These are phyloP conservation scores for Pampus argenteus DNA, from an alignment of 2,797 vertebrate species.

Conservation along the genomic window DNA sequence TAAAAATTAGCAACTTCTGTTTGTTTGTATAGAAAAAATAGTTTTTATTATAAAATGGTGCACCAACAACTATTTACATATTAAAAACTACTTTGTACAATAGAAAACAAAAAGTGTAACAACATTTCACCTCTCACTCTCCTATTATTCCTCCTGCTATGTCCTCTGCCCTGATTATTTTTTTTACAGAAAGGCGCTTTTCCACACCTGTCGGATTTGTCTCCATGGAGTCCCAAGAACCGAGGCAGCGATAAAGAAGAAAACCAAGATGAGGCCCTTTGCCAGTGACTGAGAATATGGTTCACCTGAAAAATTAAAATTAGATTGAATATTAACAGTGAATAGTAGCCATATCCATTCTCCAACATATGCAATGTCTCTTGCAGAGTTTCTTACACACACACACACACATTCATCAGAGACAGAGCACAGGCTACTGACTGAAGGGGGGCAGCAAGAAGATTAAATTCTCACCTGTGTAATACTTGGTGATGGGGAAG, in stretches of 20 bases:
- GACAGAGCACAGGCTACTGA: too few relatives aligned
- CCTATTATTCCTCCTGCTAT: neutral
- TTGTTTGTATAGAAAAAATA: conserved; percentile 38
- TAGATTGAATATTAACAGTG: too few relatives aligned
- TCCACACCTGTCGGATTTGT: conserved; percentile 82
- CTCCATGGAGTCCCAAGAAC: conserved; percentile 88
- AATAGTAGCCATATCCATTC: too few relatives aligned
- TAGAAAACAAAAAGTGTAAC: neutral
- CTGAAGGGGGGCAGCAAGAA: too few relatives aligned
- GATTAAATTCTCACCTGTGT: conserved; percentile 87
- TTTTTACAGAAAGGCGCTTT: conserved; percentile 42
- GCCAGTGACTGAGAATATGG: conserved; percentile 87
- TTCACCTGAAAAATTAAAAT: conserved; percentile 85
- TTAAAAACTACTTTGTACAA: conserved; percentile 12
- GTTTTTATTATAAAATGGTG: conserved; percentile 58
- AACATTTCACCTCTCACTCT: neutral
- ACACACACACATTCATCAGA: too few relatives aligned
- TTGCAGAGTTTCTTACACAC: neutral
- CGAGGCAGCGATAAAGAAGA: conserved; percentile 82
- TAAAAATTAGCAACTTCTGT: neutral
- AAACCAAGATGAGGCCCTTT: conserved; percentile 89
- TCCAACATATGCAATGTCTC: neutral
- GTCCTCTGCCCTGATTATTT: conserved; percentile 11
- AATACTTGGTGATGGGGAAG: conserved; percentile 90
- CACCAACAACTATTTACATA: conserved; percentile 40